Evolutionary conservation across 2,113 vertebrate genomes (phyloP).

Genomic region (Lutjanus erythropterus): DNA sequence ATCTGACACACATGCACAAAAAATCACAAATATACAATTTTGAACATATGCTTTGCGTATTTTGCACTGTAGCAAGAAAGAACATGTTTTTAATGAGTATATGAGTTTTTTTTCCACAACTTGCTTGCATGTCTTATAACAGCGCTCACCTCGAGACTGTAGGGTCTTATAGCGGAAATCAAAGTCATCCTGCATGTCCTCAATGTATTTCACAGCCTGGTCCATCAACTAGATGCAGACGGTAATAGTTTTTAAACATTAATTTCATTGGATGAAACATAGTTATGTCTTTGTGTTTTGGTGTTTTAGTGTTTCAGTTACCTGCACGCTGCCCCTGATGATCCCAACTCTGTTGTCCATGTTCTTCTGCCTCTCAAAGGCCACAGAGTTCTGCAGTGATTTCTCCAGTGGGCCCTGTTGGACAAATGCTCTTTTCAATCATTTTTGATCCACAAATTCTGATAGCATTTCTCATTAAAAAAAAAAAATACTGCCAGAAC

Average conservation of each 20-base stretch:
- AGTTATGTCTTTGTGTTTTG: not conserved
- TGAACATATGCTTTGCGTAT: too few relatives aligned
- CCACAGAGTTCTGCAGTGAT: conserved; percentile 90
- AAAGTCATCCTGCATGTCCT: conserved; percentile 98
- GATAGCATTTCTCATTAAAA: too few relatives aligned
- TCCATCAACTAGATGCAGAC: conserved; percentile 89
- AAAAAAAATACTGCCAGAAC: too few relatives aligned
- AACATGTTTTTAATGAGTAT: not conserved
- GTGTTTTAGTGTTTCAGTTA: conserved; percentile 52
- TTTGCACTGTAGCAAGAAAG: not conserved
- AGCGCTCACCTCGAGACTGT: conserved; percentile 90
- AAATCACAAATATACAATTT: not conserved
- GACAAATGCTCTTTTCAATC: conserved; percentile 1
- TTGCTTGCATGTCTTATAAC: not conserved
- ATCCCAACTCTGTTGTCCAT: conserved; percentile 92
- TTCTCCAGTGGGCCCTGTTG: conserved; percentile 93
- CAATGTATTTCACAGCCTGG: conserved; percentile 95
- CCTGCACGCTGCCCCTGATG: conserved; percentile 93
- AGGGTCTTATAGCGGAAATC: conserved; percentile 98
- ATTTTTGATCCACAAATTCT: too few relatives aligned
- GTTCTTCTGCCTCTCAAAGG: conserved; percentile 92
- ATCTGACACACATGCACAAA: conserved; percentile 79
- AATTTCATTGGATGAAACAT: not conserved
- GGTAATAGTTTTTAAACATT: not conserved
- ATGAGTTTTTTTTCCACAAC: not conserved